A percentile compares a stretch with the other conserved stretches of the same genome.
These are phyloP conservation scores for Prochilodus magdalenae DNA, from an alignment of 2,113 vertebrate genomes.

Conservation along the genomic window DNA sequence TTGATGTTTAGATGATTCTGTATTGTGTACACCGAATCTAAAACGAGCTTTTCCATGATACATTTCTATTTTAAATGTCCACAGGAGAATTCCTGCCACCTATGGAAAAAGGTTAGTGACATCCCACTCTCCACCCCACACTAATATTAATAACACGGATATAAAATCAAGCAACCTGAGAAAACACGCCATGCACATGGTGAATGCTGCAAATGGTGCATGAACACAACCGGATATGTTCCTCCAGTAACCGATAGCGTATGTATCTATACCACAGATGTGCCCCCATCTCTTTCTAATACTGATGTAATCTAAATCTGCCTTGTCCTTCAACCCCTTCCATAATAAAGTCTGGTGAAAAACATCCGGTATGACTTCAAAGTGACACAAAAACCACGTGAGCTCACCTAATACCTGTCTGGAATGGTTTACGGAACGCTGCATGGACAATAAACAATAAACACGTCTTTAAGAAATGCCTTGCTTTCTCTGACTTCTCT, in stretches of 20 bases:
- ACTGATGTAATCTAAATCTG: neutral
- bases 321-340: slow-evolving; percentile 13
- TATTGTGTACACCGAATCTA: neutral
- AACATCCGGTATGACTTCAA: neutral
- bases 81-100: slow-evolving; percentile 77
- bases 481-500: slow-evolving; percentile 35
- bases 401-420: slow-evolving; percentile 18
- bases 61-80: slow-evolving; percentile 5
- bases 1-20: too few species aligned
- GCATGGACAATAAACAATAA: slow-evolving; percentile 42
- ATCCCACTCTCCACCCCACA: neutral
- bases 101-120: slow-evolving; percentile 72
- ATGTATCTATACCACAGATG: slow-evolving; percentile 8
- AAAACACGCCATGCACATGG: neutral
- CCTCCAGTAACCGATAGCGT: slow-evolving; percentile 5
- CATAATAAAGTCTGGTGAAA: neutral
- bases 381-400: neutral
- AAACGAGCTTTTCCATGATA: neutral
- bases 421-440: slow-evolving; percentile 31
- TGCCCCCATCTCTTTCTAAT: neutral
- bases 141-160: neutral
- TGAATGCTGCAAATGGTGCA: slow-evolving; percentile 26
- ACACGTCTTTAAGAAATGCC: slow-evolving; percentile 21
- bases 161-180: neutral
- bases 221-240: slow-evolving; percentile 26